Evolutionary conservation across 2,888 invertebrate species (phyloP), one percentile per base, ranked within the genome.

Genomic region (Melipona bicolor): DNA sequence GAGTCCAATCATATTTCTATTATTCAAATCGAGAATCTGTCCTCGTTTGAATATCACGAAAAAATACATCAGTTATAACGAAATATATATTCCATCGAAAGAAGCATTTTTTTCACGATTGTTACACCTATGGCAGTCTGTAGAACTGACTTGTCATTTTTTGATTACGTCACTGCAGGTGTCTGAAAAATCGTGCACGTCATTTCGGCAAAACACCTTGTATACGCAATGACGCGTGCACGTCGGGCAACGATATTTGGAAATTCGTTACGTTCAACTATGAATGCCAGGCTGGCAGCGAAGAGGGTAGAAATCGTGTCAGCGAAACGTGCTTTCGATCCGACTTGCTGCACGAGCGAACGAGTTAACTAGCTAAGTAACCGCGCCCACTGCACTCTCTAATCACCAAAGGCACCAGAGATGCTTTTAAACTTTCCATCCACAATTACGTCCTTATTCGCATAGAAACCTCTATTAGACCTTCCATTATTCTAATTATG

Each of bases 401-500:
- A 87, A 91, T 91, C 88, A 88, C 83, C 86, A 85, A 87, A 89
- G 88, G 84, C 77, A 82, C 70, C 79, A 56, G 80, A 81, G 89
- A 90, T 86, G 89, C 91, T 92, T 91, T 91, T 89, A 90, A 90
- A 91, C 85, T 87, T 88, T 87, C 87, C 84, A 77, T 84, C 83
- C 84, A 83, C 90, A 90, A 90, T 91, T 91, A 88, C 83, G 85
- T 81, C 81, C 84, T 84, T 84, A 86, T 86, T 88, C 86, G 76
- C 84, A 82, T 43, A 73, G 74, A 68, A 72, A 67, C 61, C 64
- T 52, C 72, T 84, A 77, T 88, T 86, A 86, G 79, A 85, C 70
- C 88, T 76, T 85, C 85, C 89, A 87, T 91, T 90, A 90, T 88
- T 88, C 85, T 87, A 89, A 91, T 91, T 90, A 88, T 77, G 69